phyloP scores from a whole-genome alignment of 2,797 vertebrate species.

The Amblyopsis hoosieri region DNA sequence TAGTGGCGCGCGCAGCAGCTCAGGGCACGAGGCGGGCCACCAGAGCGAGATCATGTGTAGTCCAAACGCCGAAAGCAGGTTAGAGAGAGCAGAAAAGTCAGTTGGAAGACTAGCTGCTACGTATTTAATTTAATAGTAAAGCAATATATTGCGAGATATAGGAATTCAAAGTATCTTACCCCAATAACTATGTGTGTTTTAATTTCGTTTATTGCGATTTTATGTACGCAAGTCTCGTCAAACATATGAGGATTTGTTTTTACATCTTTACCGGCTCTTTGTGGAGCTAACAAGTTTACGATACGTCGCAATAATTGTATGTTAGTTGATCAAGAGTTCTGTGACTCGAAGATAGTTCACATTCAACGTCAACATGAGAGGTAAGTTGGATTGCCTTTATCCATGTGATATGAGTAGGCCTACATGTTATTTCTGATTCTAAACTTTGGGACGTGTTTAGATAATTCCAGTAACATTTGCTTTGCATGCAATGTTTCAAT shows the following conservation, averaged over 20 bases:
- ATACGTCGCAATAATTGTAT: constrained; percentile 28
- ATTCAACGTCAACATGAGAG: constrained; percentile 75
- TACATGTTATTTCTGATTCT: not conserved
- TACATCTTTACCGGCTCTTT: constrained; percentile 54
- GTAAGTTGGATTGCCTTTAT: constrained; percentile 60
- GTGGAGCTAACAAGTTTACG: constrained; percentile 53
- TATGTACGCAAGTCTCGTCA: constrained; percentile 14
- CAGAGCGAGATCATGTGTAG: constrained; percentile 80
- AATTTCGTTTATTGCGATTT: constrained; percentile 8
- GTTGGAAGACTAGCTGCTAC: constrained; percentile 9
- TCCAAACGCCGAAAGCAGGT: constrained; percentile 81
- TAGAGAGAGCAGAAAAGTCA: constrained; percentile 46
- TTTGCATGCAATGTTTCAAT: not conserved
- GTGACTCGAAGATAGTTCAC: constrained; percentile 63
- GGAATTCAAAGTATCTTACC: not conserved
- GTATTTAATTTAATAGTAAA: constrained; percentile 11
- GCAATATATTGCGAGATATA: not conserved
- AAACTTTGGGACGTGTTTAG: not conserved
- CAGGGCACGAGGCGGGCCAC: constrained; percentile 75
- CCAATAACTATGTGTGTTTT: not conserved
- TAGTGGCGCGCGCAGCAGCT: constrained; percentile 57
- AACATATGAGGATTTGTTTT: constrained; percentile 69
- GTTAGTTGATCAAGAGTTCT: constrained; percentile 54
- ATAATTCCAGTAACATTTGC: not conserved
- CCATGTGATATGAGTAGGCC: not conserved